Percentiles rank a stretch among this genome's conserved stretches.
Conservation (phyloP, 2,797 vertebrate species). For the Bradypus variegatus region DNA sequence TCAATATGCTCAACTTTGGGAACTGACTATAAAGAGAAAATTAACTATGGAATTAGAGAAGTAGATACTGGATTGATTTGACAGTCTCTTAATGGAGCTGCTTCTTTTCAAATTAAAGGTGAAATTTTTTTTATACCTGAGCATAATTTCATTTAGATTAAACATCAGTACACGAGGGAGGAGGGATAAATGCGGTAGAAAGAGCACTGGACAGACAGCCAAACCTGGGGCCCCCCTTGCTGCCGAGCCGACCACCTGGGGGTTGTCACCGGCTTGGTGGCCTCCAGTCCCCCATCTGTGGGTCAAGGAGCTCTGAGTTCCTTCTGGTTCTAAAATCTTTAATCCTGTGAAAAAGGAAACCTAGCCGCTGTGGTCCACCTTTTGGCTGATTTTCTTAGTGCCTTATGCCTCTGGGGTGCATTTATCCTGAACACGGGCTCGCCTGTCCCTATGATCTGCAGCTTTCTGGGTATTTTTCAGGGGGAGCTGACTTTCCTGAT, state of each 20-base stretch:
- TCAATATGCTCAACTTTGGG: background rate
- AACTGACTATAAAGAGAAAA: background rate
- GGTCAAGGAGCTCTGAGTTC: background rate
- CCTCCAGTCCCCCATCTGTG: background rate
- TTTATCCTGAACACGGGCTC: background rate
- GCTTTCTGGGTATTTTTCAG: background rate
- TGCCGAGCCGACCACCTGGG: background rate
- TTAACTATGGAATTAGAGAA: background rate
- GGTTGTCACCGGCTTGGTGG: too few species aligned
- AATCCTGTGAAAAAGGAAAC: background rate
- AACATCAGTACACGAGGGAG: too few species aligned
- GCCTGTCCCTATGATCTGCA: background rate
- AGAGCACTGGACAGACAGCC: background rate
- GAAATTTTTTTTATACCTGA: background rate
- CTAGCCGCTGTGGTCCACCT: background rate
- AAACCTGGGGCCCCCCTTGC: too few species aligned
- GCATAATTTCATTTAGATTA: background rate
- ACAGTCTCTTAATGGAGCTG: background rate
- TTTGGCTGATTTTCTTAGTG: background rate
- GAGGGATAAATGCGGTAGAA: background rate
- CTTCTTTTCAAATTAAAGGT: constrained; percentile 8
- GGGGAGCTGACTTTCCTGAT: background rate
- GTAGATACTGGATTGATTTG: background rate
- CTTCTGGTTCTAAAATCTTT: background rate
- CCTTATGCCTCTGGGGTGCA: too few species aligned